Evolutionary conservation across 1,140 invertebrate genomes (phyloP).

Genomic region (Phortica variegata): DNA sequence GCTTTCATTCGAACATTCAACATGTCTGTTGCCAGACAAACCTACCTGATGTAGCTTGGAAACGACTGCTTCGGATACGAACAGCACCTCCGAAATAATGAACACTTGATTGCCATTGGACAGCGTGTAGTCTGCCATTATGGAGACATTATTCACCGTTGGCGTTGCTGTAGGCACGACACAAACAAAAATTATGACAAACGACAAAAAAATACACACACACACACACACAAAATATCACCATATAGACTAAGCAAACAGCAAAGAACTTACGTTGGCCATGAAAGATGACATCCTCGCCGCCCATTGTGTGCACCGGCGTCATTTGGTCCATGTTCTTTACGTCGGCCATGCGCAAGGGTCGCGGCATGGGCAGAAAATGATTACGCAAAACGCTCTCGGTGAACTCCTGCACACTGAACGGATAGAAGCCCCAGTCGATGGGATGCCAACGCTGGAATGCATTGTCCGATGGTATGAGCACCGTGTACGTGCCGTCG

Average conservation of each 20-base stretch:
- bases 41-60: conserved; percentile 61
- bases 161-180: conserved; percentile 52
- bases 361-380: conserved; percentile 62
- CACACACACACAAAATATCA: background rate
- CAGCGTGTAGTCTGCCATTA: conserved; percentile 63
- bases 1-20: background rate
- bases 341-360: conserved; percentile 60
- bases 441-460: conserved; percentile 69
- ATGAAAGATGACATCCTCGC: conserved; percentile 61
- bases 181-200: conserved; percentile 3
- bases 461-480: conserved; percentile 66
- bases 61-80: conserved; percentile 64
- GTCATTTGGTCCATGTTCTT: conserved; percentile 58
- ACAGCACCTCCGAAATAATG: conserved; percentile 64
- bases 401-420: conserved; percentile 67
- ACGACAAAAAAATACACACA: background rate
- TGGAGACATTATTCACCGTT: conserved; percentile 62
- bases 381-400: conserved; percentile 65
- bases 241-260: conserved; percentile 13
- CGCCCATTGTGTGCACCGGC: conserved; percentile 61
- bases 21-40: background rate
- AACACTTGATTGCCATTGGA: conserved; percentile 64
- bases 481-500: conserved; percentile 64
- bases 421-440: conserved; percentile 71
- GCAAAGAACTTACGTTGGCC: conserved; percentile 59